Conservation (phyloP, 2,888 invertebrate genomes). For the Synergus japonicus region DNA sequence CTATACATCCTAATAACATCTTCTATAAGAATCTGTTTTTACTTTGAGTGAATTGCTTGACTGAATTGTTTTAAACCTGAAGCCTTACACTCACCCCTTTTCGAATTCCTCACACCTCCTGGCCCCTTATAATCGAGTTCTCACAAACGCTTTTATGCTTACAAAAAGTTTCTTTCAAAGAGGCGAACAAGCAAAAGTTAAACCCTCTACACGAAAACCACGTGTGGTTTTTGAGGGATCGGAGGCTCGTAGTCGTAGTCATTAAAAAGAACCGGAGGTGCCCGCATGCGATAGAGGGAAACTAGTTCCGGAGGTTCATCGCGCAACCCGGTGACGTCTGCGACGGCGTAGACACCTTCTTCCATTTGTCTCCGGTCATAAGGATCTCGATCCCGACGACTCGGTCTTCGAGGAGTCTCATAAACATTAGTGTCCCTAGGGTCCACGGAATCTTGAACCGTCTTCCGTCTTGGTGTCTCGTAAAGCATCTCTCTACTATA, state of each 20-base stretch:
- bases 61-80: neutral
- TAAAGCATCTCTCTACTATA: slow-evolving; percentile 72
- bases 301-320: slow-evolving; percentile 71
- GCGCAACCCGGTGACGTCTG: slow-evolving; percentile 71
- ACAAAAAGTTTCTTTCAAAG: slow-evolving; percentile 37
- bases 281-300: slow-evolving; percentile 70
- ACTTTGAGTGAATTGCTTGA: neutral
- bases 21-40: neutral
- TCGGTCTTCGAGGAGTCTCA: slow-evolving; percentile 67
- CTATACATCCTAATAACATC: neutral
- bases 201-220: slow-evolving; percentile 71
- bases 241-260: slow-evolving; percentile 71
- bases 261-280: slow-evolving; percentile 58
- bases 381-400: slow-evolving; percentile 52
- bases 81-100: slow-evolving; percentile 13
- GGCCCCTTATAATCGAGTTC: slow-evolving; percentile 27
- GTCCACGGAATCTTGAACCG: slow-evolving; percentile 47
- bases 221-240: slow-evolving; percentile 73
- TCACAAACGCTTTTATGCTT: slow-evolving; percentile 11
- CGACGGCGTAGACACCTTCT: slow-evolving; percentile 73
- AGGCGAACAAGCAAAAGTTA: neutral
- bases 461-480: slow-evolving; percentile 63
- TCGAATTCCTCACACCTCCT: slow-evolving; percentile 4
- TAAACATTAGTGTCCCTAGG: slow-evolving; percentile 69
- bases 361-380: slow-evolving; percentile 54